Percentiles rank a stretch among this genome's conserved stretches.
Evolutionary conservation across 2,888 invertebrate species (phyloP).

Genomic region (Stegana nigrithorax): DNA sequence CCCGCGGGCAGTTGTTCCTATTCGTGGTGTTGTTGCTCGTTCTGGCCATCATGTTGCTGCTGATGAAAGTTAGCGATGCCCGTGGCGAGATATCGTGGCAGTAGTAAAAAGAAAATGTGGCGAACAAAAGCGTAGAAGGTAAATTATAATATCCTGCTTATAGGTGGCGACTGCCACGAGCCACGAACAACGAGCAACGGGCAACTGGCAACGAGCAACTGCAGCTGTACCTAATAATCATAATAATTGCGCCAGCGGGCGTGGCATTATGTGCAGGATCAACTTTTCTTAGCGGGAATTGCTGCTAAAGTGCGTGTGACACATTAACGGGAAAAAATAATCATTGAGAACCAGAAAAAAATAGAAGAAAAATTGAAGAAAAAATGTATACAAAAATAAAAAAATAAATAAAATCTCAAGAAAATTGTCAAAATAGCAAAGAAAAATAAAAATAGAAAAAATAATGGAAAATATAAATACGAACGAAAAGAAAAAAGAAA

Average conservation of each 20-base stretch:
- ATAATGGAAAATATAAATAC: constrained; percentile 48
- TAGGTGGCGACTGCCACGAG: constrained; percentile 47
- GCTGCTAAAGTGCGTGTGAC: constrained; percentile 64
- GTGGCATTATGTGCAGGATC: constrained; percentile 40
- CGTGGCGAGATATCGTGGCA: no score
- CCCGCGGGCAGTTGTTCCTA: constrained; percentile 50
- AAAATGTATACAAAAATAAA: constrained; percentile 28
- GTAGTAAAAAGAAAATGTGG: no score
- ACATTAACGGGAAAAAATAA: constrained; percentile 61
- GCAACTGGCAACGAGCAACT: constrained; percentile 41
- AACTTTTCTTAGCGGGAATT: constrained; percentile 51
- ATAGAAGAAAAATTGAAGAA: no score
- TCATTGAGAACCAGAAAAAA: no score
- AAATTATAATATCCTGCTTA: constrained; percentile 60
- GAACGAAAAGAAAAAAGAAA: constrained; percentile 44
- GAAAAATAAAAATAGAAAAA: constrained; percentile 30
- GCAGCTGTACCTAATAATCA: constrained; percentile 61
- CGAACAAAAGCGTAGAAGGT: constrained; percentile 34
- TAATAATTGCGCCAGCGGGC: constrained; percentile 58
- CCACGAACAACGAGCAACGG: no score
- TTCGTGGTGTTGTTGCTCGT: no score
- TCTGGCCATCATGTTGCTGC: no score
- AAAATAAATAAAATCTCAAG: constrained; percentile 1
- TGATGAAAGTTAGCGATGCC: constrained; percentile 40
- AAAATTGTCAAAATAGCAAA: neutral